Evolutionary conservation across 2,113 vertebrate species (phyloP), one percentile per base, ranked within the genome.

Genomic region (Eidolon helvum): DNA sequence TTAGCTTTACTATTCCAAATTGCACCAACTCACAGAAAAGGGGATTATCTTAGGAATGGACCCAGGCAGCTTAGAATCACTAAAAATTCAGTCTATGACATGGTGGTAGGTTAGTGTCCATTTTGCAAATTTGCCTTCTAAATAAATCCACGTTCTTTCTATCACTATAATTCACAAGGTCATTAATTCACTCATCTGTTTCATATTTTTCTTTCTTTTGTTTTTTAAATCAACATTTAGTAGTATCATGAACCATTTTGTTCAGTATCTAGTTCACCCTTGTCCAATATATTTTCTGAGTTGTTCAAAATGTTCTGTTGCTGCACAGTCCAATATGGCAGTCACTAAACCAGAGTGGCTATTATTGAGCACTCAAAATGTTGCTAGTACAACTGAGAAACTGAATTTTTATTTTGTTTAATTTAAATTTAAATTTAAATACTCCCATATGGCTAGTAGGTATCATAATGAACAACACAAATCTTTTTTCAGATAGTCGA

Each of bases 371-470:
- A 55, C 19, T 65, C 45, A 66, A 65, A 74, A 50, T 74, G 21
- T 57, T 86, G 19, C 48, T 61, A 91, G 24, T 75, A 8, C 61
- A 91, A 55, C 16, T 83, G 18, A 75, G 8, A 45, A 94, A 61
- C 19, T 61, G 26, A 14, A 61, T 87, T 68, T 85, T 86, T 18
- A n/a, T 91, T 86, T 72, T 59, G 55, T 69, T 50, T 57, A 59
- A 65, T 79, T 86, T 89, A 79, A 72, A 94, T 68, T 91, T 96
- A 65, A 65, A 84, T 89, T 84, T 50, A 57, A 85, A 63, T 82
- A 72, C 21, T 74, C 48, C 35, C 35, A 33, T 63, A 45, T 90
- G 35, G 1, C 12, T 71, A 95, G 68, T 86, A 50, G 40, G 21
- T 86, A 50, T 11, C 26, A 28, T 53, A 26, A 19, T 50, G 63